Conservation (phyloP, 2,797 vertebrate genomes). For the Pygocentrus nattereri region DNA sequence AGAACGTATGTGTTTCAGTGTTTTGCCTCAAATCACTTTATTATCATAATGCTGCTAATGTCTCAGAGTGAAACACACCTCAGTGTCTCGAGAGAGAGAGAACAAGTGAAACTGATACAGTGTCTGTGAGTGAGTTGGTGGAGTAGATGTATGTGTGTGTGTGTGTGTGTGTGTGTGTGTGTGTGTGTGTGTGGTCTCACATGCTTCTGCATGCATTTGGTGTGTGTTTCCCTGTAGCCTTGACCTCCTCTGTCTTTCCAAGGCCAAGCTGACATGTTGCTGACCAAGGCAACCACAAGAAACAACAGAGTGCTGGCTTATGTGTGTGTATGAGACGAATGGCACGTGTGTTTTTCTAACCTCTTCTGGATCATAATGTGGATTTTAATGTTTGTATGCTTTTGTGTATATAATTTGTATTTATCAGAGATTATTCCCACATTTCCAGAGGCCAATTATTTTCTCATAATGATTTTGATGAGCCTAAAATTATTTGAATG, state of each 20-base stretch:
- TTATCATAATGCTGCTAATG: conserved; percentile 7
- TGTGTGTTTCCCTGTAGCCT: conserved; percentile 13
- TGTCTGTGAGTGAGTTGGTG: conserved; percentile 12
- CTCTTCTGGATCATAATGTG: background rate
- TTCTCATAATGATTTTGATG: too few species aligned
- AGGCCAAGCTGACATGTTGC: conserved; percentile 34
- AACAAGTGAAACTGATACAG: background rate
- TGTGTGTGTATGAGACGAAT: conserved; percentile 2
- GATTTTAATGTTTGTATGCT: background rate
- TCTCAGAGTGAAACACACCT: background rate
- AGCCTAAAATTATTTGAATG: too few species aligned
- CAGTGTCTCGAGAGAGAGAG: background rate
- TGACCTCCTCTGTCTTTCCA: conserved; percentile 39
- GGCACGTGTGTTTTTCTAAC: background rate
- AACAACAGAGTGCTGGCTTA: background rate
- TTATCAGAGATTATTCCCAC: too few species aligned
- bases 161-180: conserved; percentile 8
- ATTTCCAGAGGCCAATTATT: too few species aligned
- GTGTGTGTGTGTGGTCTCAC: background rate
- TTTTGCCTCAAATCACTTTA: background rate
- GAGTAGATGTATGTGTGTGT: background rate
- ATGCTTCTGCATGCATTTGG: conserved; percentile 14
- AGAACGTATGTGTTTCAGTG: background rate
- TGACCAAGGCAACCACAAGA: conserved; percentile 9
- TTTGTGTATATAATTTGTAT: background rate